These are phyloP conservation scores for Apoda limacodes DNA, from an alignment of 2,888 invertebrate species.

Conservation along the genomic window DNA sequence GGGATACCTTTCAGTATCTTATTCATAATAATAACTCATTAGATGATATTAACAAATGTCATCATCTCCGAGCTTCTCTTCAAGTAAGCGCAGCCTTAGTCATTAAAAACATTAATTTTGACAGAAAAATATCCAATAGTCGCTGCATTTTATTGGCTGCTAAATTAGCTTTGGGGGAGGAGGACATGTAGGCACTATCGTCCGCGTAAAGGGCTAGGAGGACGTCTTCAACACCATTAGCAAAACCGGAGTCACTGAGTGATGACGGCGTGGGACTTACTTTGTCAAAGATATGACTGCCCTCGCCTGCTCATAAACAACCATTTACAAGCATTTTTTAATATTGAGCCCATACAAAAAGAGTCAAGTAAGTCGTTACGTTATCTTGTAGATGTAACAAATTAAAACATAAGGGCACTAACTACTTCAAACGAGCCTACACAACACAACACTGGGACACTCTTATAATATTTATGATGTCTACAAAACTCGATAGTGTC, in stretches of 20 bases:
- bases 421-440: conserved; percentile 10
- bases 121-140: no score
- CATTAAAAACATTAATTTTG: no score
- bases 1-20: neutral
- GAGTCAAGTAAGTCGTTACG: conserved; percentile 3
- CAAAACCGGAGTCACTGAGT: no score
- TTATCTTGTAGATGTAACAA: conserved; percentile 5
- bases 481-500: conserved; percentile 10
- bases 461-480: conserved; percentile 9
- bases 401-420: conserved; percentile 14
- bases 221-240: no score
- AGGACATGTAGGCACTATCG: no score
- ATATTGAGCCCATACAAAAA: neutral
- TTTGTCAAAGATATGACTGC: no score
- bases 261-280: no score
- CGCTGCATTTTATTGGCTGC: no score
- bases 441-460: conserved; percentile 14
- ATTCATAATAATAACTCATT: neutral
- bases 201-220: no score
- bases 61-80: neutral
- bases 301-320: neutral
- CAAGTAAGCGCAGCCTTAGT: no score
- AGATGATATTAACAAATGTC: neutral
- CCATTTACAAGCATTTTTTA: conserved; percentile 6
- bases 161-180: no score